Conservation (phyloP, 1,140 invertebrate species). For the Hyphantria cunea region DNA sequence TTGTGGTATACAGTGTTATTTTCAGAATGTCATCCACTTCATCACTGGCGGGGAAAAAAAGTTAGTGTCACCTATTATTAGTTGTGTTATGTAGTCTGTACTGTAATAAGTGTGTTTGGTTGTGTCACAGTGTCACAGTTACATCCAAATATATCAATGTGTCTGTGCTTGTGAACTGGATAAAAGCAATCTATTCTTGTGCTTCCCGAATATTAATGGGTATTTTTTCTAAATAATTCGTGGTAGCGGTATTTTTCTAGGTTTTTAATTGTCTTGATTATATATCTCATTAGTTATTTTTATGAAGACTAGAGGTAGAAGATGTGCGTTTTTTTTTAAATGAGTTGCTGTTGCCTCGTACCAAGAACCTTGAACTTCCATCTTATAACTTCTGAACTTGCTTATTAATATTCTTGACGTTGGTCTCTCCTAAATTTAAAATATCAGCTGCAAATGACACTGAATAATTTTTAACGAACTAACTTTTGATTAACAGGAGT, state of each 20-base stretch:
- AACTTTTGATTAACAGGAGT: too few relatives aligned
- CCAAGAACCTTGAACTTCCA: slow-evolving; percentile 12
- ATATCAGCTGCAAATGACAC: too few relatives aligned
- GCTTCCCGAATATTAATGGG: not conserved
- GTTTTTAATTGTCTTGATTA: not conserved
- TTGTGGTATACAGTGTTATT: slow-evolving; percentile 48
- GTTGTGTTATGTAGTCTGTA: slow-evolving; percentile 11
- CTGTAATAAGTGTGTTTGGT: slow-evolving; percentile 2
- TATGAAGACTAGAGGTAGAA: not conserved
- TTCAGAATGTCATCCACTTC: slow-evolving; percentile 68
- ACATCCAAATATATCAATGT: not conserved
- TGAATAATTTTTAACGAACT: too few relatives aligned
- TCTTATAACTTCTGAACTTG: slow-evolving; percentile 3
- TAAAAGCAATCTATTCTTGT: not conserved
- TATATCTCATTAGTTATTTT: not conserved
- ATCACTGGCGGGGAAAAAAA: slow-evolving; percentile 58
- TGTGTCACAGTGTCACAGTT: slow-evolving; percentile 1
- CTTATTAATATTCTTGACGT: slow-evolving; percentile 1
- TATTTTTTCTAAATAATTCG: not conserved
- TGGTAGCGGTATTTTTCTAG: not conserved
- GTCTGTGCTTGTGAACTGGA: slow-evolving; percentile 4
- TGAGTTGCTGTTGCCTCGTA: not conserved
- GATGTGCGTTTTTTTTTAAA: not conserved
- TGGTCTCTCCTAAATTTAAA: not conserved
- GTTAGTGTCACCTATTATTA: slow-evolving; percentile 57